Evolutionary conservation across 2,888 invertebrate species (phyloP), one percentile per base, ranked within the genome.

Genomic region (Sarcophaga variegata): DNA sequence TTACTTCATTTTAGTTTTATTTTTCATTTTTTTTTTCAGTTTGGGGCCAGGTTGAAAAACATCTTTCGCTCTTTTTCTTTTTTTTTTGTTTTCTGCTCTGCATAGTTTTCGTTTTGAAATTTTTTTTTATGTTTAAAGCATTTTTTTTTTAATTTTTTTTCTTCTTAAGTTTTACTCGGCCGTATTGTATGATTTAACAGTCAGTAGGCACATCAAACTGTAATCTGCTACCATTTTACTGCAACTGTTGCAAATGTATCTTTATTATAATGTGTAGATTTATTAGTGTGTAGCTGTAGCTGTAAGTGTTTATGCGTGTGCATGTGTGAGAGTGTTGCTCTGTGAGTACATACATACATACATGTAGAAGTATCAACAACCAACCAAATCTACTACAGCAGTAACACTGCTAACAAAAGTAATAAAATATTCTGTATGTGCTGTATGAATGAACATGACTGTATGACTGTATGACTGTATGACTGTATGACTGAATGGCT

Each of bases 181-280:
- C 45, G 45, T 78, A 59, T 75, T 76, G 79, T 85, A 78, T 87
- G 88, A 86, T 86, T 88, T 88, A 88, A 79, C 87, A 87, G 86
- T 74, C 86, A 75, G 88, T 88, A 84, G 87, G 87, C 87, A 89
- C 89, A 89, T 89, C 88, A 89, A 89, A 89, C 89, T 86, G 87
- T 87, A 88, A 88, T 87, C 85, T 84, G 88, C 89, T 89, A 89
- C 89, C 88, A 89, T 83, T 89, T 88, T 88, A 87, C 84, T 88
- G 88, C 88, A 87, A 88, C 85, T 75, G 88, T 87, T 86, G 83
- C 72, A 88, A 88, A 87, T 78, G 83, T 86, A 86, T 80, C 84
- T 88, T 88, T 85, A 77, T 86, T 66, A 74, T 79, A 75, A 69
- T 75, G 67, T 63, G 60, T 27, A 47, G 71, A 62, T 45, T 1